Conservation (phyloP, 1,140 invertebrate genomes). For the Centruroides sculpturatus region DNA sequence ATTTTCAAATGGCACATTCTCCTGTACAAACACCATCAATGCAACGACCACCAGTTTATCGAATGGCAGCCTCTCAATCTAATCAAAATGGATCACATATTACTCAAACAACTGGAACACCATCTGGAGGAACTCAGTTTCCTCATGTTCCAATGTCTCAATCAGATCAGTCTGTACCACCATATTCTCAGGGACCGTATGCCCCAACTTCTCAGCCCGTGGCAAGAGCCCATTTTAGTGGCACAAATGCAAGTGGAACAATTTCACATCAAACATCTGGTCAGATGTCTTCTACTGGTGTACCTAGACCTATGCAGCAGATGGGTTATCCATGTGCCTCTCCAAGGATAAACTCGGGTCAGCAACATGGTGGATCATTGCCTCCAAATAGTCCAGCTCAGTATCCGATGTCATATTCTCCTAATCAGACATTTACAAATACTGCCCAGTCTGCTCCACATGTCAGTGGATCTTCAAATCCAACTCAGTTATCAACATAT, state of each 20-base stretch:
- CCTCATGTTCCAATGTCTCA: constrained; percentile 7
- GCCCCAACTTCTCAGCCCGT: constrained; percentile 1
- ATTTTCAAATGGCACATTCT: constrained; percentile 5
- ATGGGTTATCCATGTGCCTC: constrained; percentile 13
- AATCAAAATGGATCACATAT: constrained; percentile 13
- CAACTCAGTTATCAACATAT: constrained; percentile 12
- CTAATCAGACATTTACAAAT: constrained; percentile 6
- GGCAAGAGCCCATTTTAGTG: constrained; percentile 6
- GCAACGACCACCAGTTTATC: constrained; percentile 14
- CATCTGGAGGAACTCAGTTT: constrained; percentile 8
- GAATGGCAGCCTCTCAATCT: constrained; percentile 8
- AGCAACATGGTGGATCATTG: constrained; percentile 5
- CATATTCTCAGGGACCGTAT: constrained; percentile 16
- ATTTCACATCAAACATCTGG: not conserved
- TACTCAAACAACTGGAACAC: constrained; percentile 4
- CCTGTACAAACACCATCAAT: constrained; percentile 8
- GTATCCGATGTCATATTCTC: constrained; percentile 10
- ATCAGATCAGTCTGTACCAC: constrained; percentile 10
- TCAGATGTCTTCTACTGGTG: not conserved
- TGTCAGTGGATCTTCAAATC: constrained; percentile 8
- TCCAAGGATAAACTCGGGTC: constrained; percentile 13
- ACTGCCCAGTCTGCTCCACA: constrained; percentile 6
- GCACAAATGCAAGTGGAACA: not conserved
- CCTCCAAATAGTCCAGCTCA: constrained; percentile 12
- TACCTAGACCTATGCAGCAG: constrained; percentile 2